Conservation (phyloP, 1,140 invertebrate species). For the Bombus waltoni region DNA sequence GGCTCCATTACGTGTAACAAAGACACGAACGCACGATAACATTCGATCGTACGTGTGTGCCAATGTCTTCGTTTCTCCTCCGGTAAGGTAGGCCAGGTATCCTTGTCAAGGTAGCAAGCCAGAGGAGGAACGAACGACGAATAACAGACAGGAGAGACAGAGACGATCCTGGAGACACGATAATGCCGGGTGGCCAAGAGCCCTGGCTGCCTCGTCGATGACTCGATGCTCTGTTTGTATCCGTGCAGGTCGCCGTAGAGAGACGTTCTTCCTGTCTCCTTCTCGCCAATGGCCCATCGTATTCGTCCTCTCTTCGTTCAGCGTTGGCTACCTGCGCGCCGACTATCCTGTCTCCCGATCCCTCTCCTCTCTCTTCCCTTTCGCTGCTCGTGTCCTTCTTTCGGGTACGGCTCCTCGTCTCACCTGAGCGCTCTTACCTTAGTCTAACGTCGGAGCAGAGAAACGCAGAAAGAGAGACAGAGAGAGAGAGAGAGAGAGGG, state of each 20-base stretch:
- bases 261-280: constrained; percentile 7
- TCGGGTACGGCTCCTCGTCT: constrained; percentile 8
- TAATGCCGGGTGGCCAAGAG: constrained; percentile 73
- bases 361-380: background rate
- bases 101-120: constrained; percentile 46
- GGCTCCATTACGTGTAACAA: background rate
- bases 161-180: constrained; percentile 63
- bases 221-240: constrained; percentile 76
- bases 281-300: background rate
- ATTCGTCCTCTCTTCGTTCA: constrained; percentile 48
- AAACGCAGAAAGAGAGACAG: background rate
- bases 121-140: constrained; percentile 22
- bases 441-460: background rate
- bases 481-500: constrained; percentile 2
- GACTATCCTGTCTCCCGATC: constrained; percentile 55
- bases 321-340: constrained; percentile 74
- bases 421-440: constrained; percentile 23
- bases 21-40: constrained; percentile 45
- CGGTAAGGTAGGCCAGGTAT: constrained; percentile 19
- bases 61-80: constrained; percentile 43
- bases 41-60: constrained; percentile 10
- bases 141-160: constrained; percentile 7
- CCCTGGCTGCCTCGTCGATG: constrained; percentile 66
- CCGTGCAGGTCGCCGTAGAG: constrained; percentile 57
- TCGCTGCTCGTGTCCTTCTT: constrained; percentile 4